Conservation (phyloP, 2,888 invertebrate species). For the Tenthredo amoena region DNA sequence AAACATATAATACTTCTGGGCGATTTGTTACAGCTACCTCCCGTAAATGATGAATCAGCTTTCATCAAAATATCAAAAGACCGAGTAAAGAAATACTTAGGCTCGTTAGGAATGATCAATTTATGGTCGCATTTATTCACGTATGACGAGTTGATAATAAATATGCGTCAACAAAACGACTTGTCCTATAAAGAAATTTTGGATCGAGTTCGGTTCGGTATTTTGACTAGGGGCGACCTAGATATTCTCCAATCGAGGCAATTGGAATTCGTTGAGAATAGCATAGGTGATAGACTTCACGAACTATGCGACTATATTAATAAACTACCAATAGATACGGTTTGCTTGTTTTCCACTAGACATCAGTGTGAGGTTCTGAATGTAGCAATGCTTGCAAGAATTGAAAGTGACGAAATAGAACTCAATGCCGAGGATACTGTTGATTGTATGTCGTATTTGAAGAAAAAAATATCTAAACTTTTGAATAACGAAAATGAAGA, state of each 20-base stretch:
- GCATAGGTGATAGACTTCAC: too few species aligned
- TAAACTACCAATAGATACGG: background rate
- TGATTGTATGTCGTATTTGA: too few species aligned
- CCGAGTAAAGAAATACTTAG: constrained; percentile 59
- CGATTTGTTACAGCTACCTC: constrained; percentile 65
- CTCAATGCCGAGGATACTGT: too few species aligned
- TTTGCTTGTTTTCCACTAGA: too few species aligned
- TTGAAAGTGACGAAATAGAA: too few species aligned
- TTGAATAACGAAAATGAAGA: constrained; percentile 60
- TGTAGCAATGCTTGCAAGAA: too few species aligned
- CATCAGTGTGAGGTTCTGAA: too few species aligned
- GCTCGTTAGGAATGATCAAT: background rate
- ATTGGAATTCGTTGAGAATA: too few species aligned
- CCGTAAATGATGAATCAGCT: constrained; percentile 63
- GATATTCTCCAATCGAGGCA: background rate
- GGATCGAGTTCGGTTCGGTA: constrained; percentile 24
- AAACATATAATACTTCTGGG: constrained; percentile 63
- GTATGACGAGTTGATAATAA: too few species aligned
- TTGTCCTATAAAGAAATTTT: constrained; percentile 58
- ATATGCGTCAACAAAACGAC: constrained; percentile 46
- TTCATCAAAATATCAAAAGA: constrained; percentile 59
- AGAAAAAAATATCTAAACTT: constrained; percentile 56
- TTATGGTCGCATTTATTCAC: too few species aligned
- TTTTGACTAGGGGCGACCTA: background rate
- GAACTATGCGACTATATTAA: background rate